Percentiles rank a stretch among this genome's conserved stretches.
These are phyloP conservation scores for Acromyrmex charruanus DNA, from an alignment of 1,140 invertebrate genomes.

Conservation along the genomic window DNA sequence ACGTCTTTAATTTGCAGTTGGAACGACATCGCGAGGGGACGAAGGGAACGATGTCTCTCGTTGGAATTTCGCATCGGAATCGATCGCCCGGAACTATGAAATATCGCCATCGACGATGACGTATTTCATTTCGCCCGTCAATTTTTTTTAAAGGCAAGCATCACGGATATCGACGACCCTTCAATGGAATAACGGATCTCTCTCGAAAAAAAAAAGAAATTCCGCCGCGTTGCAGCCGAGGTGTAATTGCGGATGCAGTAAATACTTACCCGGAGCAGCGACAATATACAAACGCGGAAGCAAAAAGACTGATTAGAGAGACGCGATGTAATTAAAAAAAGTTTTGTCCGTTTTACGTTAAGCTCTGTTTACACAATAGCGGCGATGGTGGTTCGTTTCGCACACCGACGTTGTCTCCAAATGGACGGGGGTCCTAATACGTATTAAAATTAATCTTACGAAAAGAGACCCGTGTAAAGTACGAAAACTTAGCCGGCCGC, in stretches of 20 bases:
- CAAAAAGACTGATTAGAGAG: not conserved
- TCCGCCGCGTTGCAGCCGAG: slow-evolving; percentile 44
- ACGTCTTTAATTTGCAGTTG: slow-evolving; percentile 71
- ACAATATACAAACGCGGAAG: not conserved
- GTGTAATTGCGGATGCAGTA: slow-evolving; percentile 50
- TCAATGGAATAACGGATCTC: slow-evolving; percentile 71
- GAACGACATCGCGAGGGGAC: slow-evolving; percentile 18
- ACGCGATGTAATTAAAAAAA: slow-evolving; percentile 42
- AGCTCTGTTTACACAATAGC: not conserved
- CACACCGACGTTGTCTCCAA: not conserved
- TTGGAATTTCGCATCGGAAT: slow-evolving; percentile 70
- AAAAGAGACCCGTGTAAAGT: slow-evolving; percentile 37
- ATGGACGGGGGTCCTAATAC: not conserved
- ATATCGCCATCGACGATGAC: slow-evolving; percentile 73
- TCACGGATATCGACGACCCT: slow-evolving; percentile 74
- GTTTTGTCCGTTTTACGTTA: slow-evolving; percentile 23
- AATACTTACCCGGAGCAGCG: slow-evolving; percentile 23
- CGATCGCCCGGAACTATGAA: slow-evolving; percentile 74
- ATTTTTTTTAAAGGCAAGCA: slow-evolving; percentile 73
- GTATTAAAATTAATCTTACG: slow-evolving; percentile 48
- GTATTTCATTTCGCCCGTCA: slow-evolving; percentile 73
- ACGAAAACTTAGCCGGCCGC: slow-evolving; percentile 28
- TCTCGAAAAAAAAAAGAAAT: slow-evolving; percentile 59
- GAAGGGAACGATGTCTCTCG: slow-evolving; percentile 38
- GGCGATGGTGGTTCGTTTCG: not conserved